These are phyloP conservation scores for Suillia variegata DNA, from an alignment of 2,888 invertebrate species.

Conservation along the genomic window DNA sequence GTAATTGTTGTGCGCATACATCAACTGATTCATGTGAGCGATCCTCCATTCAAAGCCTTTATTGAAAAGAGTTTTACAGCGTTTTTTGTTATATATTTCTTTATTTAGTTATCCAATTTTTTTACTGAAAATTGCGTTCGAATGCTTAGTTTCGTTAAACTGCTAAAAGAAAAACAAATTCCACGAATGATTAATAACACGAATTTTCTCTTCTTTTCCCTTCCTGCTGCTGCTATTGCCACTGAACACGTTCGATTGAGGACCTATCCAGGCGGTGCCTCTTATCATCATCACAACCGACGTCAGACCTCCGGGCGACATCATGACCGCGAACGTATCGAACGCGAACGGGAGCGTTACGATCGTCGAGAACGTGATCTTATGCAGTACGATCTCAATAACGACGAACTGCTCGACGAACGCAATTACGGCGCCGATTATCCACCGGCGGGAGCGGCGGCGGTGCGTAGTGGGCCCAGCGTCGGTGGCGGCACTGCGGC, in stretches of 20 bases:
- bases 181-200: not conserved
- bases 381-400: conserved; percentile 61
- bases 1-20: no score
- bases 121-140: conserved; percentile 39
- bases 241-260: conserved; percentile 1
- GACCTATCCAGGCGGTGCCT: conserved; percentile 58
- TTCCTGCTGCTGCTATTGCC: no score
- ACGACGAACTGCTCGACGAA: conserved; percentile 59
- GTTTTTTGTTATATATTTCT: not conserved
- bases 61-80: not conserved
- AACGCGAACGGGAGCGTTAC: conserved; percentile 44
- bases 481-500: conserved; percentile 41
- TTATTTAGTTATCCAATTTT: conserved; percentile 3
- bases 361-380: conserved; percentile 57
- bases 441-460: conserved; percentile 39
- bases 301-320: conserved; percentile 55
- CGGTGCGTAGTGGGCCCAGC: conserved; percentile 47
- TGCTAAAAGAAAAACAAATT: not conserved
- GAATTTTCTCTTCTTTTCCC: not conserved
- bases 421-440: conserved; percentile 56
- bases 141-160: conserved; percentile 43
- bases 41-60: no score
- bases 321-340: conserved; percentile 44
- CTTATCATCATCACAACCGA: conserved; percentile 60
- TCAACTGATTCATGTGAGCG: no score